Base-by-base conservation (phyloP, 2,113 vertebrate species). In the Menidia beryllina region DNA sequence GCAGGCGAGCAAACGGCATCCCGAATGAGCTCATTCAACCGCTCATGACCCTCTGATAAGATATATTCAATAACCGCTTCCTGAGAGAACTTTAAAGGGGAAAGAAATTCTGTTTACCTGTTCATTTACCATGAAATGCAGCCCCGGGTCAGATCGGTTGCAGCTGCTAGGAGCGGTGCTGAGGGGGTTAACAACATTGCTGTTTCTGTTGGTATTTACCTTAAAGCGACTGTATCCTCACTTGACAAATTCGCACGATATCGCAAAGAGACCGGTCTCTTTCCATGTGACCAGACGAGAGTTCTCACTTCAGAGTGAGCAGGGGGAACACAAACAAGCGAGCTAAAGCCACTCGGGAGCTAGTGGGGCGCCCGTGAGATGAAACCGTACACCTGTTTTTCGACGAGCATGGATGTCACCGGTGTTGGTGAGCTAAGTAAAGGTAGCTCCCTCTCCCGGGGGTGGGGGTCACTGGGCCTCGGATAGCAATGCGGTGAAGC, bases 311-410 rank as follows among this genome's bases (percentile, higher is more conserved):
- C 5, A n/a, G 10, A 11, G 57, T 5, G 26, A n/a, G 61, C 20
- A 67, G 24, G 34, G 56, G 23, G n/a, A 26, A 43, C 72, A 58
- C 75, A 50, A 52, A 73, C 70, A 14, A 47, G 64, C 55, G 48
- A 38, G 59, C 66, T 36, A 54, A 69, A 53, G 73, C 47, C 5
- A 59, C 78, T 66, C 36, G 4, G 54, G 1, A 56, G 69, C 52
- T 51, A 68, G 58, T 25, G 77, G 41, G 24, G 76, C 64, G 69
- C 86, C 81, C 66, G 0, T 70, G 61, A 1, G 85, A 88, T 87
- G 79, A 87, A 91, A 75, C 79, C 71, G 82, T 93, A 89, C 95
- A 97, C 96, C 96, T 97, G 96, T 93, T 85, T 58, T 49, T 43
- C 56, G 51, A 34, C 63, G 45, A 90, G 27, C 82, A 59, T 74